Base-by-base conservation (phyloP, 1,140 invertebrate genomes). In the Neodiprion pinetum region DNA sequence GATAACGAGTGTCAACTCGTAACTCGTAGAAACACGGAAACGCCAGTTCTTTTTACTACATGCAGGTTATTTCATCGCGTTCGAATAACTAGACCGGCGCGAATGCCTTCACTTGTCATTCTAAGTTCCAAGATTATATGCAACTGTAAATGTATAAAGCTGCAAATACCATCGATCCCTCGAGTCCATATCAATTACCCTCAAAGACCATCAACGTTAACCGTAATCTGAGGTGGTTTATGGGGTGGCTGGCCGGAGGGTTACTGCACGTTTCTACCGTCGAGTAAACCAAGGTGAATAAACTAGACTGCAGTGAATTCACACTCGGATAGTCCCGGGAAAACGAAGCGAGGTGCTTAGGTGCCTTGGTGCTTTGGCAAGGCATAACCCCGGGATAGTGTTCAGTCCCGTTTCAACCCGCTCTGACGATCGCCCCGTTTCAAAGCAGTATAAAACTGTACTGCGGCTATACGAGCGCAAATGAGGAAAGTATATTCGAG, bases 291-390 rank as follows among this genome's bases (percentile, higher is more conserved):
- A 61, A 61, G 11, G 11, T 17, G 53, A 61, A 61, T 61, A 61
- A 61, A 17, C 53, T 61, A 17, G 53, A 61, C 53, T 61, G 53
- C 53, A 61, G 53, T 61, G 53, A 61, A 61, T 61, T 61, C 53
- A 61, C 53, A 61, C 53, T 61, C n/a, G 11, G 53, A 12, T 61
- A 61, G 53, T 61, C 53, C 53, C 53, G 53, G 53, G 53, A 61
- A 61, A 61, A 61, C 53, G 53, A 61, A 61, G 53, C 53, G 53
- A 61, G 53, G 53, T 61, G 53, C 53, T 61, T 61, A 61, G 53
- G 53, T 61, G 53, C 53, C n/a, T 53, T 14, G 53, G 53, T 61
- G 53, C 53, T 61, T 61, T 61, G 53, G 53, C 53, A 12, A 61
- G 53, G 11, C 53, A 61, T 12, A 61, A 61, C 11, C 53, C n/a